Evolutionary conservation across 2,113 vertebrate species (phyloP).

Genomic region (Corydoras sp.): DNA sequence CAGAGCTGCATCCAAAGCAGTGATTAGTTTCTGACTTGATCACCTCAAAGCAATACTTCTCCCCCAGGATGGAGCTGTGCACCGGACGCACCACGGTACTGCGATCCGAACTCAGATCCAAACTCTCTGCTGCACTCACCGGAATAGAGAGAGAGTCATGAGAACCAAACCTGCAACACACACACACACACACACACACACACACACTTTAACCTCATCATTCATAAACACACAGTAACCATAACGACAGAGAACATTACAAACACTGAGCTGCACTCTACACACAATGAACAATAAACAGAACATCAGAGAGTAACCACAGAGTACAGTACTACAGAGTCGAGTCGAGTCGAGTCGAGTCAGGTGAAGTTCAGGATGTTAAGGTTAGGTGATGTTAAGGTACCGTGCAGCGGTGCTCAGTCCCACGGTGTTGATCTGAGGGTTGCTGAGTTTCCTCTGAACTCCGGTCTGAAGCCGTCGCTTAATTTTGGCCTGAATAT

Average conservation of each 20-base stretch:
- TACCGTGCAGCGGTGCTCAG: constrained; percentile 55
- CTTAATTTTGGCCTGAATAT: constrained; percentile 59
- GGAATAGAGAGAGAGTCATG: constrained; percentile 73
- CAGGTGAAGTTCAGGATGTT: background rate
- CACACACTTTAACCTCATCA: background rate
- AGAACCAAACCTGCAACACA: constrained; percentile 60
- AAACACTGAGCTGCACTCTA: no score
- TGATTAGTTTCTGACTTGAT: constrained; percentile 75
- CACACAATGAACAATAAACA: no score
- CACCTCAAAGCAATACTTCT: constrained; percentile 89
- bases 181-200: background rate
- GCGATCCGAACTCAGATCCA: constrained; percentile 75
- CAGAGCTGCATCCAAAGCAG: constrained; percentile 82
- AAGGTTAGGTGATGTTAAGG: background rate
- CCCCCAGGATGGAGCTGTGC: constrained; percentile 84
- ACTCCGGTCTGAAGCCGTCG: constrained; percentile 54
- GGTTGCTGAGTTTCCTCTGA: constrained; percentile 51
- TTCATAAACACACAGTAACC: no score
- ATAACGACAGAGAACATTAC: no score
- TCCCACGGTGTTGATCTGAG: constrained; percentile 50
- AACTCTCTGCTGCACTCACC: constrained; percentile 55
- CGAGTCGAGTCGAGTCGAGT: no score
- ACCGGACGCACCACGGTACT: constrained; percentile 76
- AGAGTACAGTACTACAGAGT: no score
- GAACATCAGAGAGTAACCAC: no score